Evolutionary conservation across 2,888 invertebrate species (phyloP), one percentile per base, ranked within the genome.

Genomic region (Microdon myrmicae): DNA sequence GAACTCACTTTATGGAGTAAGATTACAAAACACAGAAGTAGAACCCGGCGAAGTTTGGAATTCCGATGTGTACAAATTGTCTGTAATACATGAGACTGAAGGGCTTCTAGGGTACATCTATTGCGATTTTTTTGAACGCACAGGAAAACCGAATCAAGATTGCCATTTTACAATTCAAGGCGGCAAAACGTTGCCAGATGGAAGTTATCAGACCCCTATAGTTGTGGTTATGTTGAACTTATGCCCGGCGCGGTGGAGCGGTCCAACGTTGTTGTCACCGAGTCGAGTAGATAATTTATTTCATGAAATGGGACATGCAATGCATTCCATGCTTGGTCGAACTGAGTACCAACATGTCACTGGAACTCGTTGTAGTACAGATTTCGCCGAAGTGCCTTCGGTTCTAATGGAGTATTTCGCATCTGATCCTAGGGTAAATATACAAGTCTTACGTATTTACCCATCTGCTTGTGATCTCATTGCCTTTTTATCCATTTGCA

Each of bases 331-430:
- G 96, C 81, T 99, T 69, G 99, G 94, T 2, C 85, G 96, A 66
- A 96, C 97, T 0, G 85, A 87, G 59, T 94, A 96, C 81, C 99
- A 99, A 80, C 98, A 99, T 81, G 95, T 98, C 31, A 91, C 96
- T 3, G 97, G 98, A 58, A 99, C 99, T 0, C 84, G 99, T 49
- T 98, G 97, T 77, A 87, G 94, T 68, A 97, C 98, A 3, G 99
- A 99, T 82, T 92, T 99, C 75, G 98, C 99, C 1, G 99, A 99
- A 84, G 93, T 99, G 28, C 99, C 99, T 4, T 96, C 96, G n/a
- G 90, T 97, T 56, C 83, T 99, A 10, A 96, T 98, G 96, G 99
- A 99, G 82, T 94, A 94, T 80, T 99, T 98, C 83, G 92, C 95
- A 6, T 86, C 87, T 45, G 94, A 96, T 81, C 89, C 90, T 0